Conservation (phyloP, 1,140 invertebrate species). For the Augochlora pura region DNA sequence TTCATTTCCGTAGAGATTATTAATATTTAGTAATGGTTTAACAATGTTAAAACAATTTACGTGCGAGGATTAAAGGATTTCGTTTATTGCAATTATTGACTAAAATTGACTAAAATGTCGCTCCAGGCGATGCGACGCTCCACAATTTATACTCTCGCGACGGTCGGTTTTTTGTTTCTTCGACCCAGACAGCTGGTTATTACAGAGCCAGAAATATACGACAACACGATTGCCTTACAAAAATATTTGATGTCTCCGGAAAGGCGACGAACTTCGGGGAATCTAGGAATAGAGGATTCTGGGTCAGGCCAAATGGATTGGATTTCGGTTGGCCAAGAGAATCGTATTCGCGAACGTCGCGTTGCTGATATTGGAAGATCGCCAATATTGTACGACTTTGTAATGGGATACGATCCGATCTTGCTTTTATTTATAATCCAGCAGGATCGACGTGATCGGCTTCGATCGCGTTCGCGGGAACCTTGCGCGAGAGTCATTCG, state of each 20-base stretch:
- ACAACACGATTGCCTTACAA: slow-evolving; percentile 11
- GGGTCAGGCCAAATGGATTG: slow-evolving; percentile 67
- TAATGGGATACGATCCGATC: slow-evolving; percentile 63
- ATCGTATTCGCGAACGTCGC: slow-evolving; percentile 42
- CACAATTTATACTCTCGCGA: too few relatives aligned
- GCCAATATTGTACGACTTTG: slow-evolving; percentile 60
- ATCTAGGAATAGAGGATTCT: slow-evolving; percentile 52
- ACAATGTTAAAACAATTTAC: too few relatives aligned
- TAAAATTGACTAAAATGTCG: too few relatives aligned
- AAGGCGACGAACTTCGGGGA: slow-evolving; percentile 43
- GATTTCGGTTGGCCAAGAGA: slow-evolving; percentile 44
- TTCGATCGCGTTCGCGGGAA: slow-evolving; percentile 11
- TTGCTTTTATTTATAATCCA: slow-evolving; percentile 56
- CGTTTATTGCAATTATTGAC: too few relatives aligned
- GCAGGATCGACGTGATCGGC: slow-evolving; percentile 18
- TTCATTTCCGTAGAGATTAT: too few relatives aligned
- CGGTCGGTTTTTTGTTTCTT: too few relatives aligned
- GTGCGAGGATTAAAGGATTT: too few relatives aligned
- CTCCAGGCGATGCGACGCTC: too few relatives aligned
- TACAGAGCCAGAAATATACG: not conserved
- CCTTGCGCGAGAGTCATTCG: slow-evolving; percentile 1
- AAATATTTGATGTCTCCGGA: slow-evolving; percentile 17
- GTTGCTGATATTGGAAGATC: slow-evolving; percentile 59
- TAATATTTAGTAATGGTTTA: too few relatives aligned
- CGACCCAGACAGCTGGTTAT: not conserved